Evolutionary conservation across 2,113 vertebrate species (phyloP).

Genomic region (Pholis gunnellus): DNA sequence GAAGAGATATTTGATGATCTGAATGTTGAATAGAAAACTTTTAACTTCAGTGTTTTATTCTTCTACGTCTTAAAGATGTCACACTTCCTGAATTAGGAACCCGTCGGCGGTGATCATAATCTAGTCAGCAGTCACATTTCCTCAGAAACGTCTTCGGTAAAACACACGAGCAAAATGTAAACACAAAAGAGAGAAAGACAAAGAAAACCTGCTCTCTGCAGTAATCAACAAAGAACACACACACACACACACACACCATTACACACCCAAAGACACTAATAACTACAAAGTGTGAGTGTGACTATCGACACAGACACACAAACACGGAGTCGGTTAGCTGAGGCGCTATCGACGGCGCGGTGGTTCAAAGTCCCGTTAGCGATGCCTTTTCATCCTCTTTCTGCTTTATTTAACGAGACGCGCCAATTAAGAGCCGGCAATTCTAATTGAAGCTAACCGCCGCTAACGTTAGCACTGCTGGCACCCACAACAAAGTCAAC

Average conservation of each 20-base stretch:
- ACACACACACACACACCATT: slow-evolving; percentile 24
- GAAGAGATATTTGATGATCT: too few species aligned
- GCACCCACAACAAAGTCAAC: slow-evolving; percentile 72
- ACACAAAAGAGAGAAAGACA: background rate
- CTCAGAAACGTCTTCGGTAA: background rate
- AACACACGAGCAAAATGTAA: background rate
- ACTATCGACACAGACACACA: slow-evolving; percentile 70
- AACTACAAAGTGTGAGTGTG: slow-evolving; percentile 73
- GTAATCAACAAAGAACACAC: slow-evolving; percentile 34
- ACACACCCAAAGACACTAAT: slow-evolving; percentile 52
- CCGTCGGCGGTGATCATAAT: background rate
- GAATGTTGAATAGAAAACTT: too few species aligned
- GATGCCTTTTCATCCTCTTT: slow-evolving; percentile 75
- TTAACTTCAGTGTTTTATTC: background rate
- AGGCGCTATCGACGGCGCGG: slow-evolving; percentile 57
- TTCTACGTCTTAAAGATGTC: background rate
- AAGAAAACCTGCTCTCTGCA: slow-evolving; percentile 40
- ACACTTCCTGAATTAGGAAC: background rate
- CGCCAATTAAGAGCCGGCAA: slow-evolving; percentile 70
- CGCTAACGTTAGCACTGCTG: slow-evolving; percentile 74
- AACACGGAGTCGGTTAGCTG: slow-evolving; percentile 44
- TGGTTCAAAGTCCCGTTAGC: slow-evolving; percentile 74
- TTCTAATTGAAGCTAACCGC: slow-evolving; percentile 79
- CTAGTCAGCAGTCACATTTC: background rate
- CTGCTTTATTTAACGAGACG: slow-evolving; percentile 74